Conservation (phyloP, 2,888 invertebrate genomes). For the Lutraria lutraria region DNA sequence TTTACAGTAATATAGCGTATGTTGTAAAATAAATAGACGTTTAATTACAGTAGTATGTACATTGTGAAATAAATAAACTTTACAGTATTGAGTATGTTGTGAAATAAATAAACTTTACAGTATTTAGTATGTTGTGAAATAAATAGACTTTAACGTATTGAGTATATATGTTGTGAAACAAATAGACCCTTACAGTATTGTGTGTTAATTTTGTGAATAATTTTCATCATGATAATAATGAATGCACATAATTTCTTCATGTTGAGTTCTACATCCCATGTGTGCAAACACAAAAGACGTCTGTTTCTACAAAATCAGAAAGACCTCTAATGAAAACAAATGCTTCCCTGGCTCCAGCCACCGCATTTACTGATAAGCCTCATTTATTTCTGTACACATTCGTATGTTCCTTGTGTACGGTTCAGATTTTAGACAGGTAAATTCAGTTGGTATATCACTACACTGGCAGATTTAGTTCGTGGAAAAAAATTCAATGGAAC, state of each 20-base stretch:
- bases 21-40: no score
- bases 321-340: neutral
- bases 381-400: neutral
- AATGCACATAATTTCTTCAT: neutral
- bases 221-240: neutral
- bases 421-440: conserved; percentile 10
- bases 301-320: neutral
- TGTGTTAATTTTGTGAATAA: neutral
- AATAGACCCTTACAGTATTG: neutral
- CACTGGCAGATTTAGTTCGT: neutral
- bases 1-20: no score
- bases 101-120: neutral
- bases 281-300: neutral
- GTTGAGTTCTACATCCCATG: neutral
- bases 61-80: neutral
- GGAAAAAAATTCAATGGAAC: conserved; percentile 18
- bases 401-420: neutral
- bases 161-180: neutral
- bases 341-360: neutral
- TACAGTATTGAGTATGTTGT: no score
- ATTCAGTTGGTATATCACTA: neutral
- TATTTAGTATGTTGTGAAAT: neutral
- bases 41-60: no score
- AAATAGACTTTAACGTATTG: neutral
- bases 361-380: neutral